Evolutionary conservation across 2,113 vertebrate species (phyloP), one percentile per base, ranked within the genome.

Genomic region (Octodon degus): DNA sequence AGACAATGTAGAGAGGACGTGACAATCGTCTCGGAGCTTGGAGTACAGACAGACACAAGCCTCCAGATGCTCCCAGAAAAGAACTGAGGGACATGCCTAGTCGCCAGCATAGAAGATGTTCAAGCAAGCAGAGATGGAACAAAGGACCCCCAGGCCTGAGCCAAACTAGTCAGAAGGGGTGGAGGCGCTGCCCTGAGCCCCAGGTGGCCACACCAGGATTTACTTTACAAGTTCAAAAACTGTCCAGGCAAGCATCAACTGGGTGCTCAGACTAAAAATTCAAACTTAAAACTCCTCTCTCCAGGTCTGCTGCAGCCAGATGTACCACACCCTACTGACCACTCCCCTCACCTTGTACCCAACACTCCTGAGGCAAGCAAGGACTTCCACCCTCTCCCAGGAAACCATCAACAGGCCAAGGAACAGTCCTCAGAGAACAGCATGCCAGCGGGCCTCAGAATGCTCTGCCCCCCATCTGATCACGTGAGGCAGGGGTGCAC

Each of bases 161-260:
- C 67, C n/a, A 25, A 91, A 20, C 24, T 70, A 30, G 11, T 58
- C 16, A 0, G 13, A 86, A 40, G 24, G 68, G 43, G 27, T 19
- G 17, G 55, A 58, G 22, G 13, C 22, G 24, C 3, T 7, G 77
- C 62, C 32, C 34, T 80, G 67, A 58, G 55, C n/a, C 43, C 70
- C 40, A 16, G 1, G 34, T 17, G 86, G 27, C 1, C n/a, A 81
- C 4, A 17, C 22, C 16, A 32, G 47, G 34, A 55, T 72, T 43
- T 30, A 20, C 53, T 90, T 90, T 83, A 16, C 30, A 65, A 91
- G 72, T 22, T 77, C 68, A n/a, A 37, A 77, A 55, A 43, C 34
- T 74, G 86, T 87, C 63, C 86, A 40, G 53, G 76, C 86, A 92
- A 96, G 58, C 55, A 91, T 1, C 77, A 14, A 83, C 32, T 50